phyloP scores from a whole-genome alignment of 2,797 vertebrate species.

The Remorina albescens region DNA sequence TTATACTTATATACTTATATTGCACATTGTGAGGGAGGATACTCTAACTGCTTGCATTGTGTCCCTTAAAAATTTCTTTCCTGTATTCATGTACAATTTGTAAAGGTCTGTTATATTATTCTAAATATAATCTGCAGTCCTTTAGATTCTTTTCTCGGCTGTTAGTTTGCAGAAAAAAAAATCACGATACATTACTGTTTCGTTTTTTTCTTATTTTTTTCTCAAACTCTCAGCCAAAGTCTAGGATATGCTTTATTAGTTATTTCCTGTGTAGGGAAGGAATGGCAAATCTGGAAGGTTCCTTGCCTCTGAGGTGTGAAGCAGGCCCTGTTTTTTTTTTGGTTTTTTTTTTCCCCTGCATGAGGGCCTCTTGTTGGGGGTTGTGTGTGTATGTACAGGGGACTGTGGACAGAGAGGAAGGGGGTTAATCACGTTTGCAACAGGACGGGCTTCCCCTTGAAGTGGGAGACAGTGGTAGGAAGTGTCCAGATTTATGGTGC shows the following conservation, averaged over 20 bases:
- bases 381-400: slow-evolving; percentile 42
- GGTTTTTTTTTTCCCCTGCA: slow-evolving; percentile 45
- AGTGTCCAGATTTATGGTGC: slow-evolving; percentile 86
- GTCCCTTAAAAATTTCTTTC: slow-evolving; percentile 19
- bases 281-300: slow-evolving; percentile 41
- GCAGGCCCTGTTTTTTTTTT: slow-evolving; percentile 48
- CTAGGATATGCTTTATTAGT: slow-evolving; percentile 31
- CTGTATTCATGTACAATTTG: not conserved
- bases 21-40: slow-evolving; percentile 26
- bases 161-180: not conserved
- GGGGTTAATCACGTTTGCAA: slow-evolving; percentile 83
- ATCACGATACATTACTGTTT: slow-evolving; percentile 11
- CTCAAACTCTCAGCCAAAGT: slow-evolving; percentile 14
- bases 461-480: slow-evolving; percentile 86
- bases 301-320: slow-evolving; percentile 65
- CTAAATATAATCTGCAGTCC: not conserved
- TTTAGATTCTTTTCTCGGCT: not conserved
- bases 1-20: no score
- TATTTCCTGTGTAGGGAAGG: slow-evolving; percentile 49
- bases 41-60: slow-evolving; percentile 24
- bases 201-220: not conserved
- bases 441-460: slow-evolving; percentile 84
- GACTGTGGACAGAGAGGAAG: slow-evolving; percentile 70
- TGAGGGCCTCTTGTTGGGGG: slow-evolving; percentile 45
- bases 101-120: slow-evolving; percentile 12